phyloP scores from a whole-genome alignment of 2,797 vertebrate genomes.

The Iguana delicatissima region DNA sequence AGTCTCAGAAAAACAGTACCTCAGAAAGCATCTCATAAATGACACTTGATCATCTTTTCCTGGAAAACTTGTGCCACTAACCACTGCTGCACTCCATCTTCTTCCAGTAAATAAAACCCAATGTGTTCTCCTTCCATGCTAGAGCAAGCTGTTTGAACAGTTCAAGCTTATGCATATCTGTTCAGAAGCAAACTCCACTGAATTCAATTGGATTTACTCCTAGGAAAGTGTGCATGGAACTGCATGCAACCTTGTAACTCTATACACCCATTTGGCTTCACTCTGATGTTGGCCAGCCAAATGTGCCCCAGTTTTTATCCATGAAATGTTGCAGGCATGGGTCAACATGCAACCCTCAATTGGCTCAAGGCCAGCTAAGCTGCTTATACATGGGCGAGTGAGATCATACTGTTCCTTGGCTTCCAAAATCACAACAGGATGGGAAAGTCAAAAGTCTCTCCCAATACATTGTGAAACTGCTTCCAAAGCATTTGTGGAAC shows the following conservation, averaged over 20 bases:
- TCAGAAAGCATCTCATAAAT: not conserved
- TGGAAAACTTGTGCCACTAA: slow-evolving; percentile 15
- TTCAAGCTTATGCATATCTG: not conserved
- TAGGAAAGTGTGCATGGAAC: not conserved
- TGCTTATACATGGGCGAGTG: not conserved
- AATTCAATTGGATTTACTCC: not conserved
- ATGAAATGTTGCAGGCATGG: too few species aligned
- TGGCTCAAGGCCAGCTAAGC: not conserved
- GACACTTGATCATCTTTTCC: not conserved
- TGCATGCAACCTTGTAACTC: not conserved
- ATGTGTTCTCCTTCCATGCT: not conserved
- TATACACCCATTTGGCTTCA: not conserved
- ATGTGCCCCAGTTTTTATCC: too few species aligned
- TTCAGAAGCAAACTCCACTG: not conserved
- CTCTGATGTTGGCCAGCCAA: too few species aligned
- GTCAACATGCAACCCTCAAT: not conserved
- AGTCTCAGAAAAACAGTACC: not conserved
- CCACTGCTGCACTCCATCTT: not conserved
- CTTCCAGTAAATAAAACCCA: not conserved
- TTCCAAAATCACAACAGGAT: not conserved
- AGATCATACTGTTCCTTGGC: not conserved
- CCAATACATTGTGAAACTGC: too few species aligned
- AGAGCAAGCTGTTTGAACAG: not conserved
- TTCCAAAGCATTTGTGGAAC: too few species aligned
- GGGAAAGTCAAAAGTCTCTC: too few species aligned